Base-by-base conservation (phyloP, 1,140 invertebrate species). In the Drosophila pseudoobscura region DNA sequence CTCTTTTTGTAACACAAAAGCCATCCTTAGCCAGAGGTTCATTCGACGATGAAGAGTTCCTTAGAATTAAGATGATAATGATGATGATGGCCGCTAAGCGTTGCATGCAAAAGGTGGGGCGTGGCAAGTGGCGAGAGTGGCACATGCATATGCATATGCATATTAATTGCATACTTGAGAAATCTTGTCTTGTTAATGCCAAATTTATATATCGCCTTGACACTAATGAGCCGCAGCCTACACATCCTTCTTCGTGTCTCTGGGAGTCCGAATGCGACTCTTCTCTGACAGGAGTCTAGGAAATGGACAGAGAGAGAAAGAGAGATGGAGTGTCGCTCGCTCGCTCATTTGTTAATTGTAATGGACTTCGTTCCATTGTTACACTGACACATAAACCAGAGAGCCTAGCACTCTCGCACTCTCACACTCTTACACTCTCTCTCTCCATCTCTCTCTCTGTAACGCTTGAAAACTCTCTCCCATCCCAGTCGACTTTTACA, bases 181-280 rank as follows among this genome's bases (percentile, higher is more conserved):
- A 74, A 75, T 65, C 35, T 74, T 75, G 79, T 77, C 79, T 71
- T 57, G 79, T 78, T 83, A 62, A 64, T 78, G 79, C 70, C 79
- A 83, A 78, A 75, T 83, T 70, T 83, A 58, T 84, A 75, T 78
- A 52, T 80, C 66, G 82, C 82, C 82, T 85, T 85, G 82, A 85
- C 82, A 82, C 82, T 85, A 85, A 85, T 85, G 78, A 85, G 82
- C 58, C 74, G 44, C 47, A 58, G 58, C 11, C 15, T 51, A 39
- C 35, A 13, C 35, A 39, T 39, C 11, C 35, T 39, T 39, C 35
- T 39, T 39, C 35, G 35, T 13, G 5, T 13, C 35, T 39, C 35
- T 39, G 11, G 35, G 35, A 39, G 35, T 39, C 35, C 35, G 35
- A 39, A 3, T 57, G 51, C 65, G 69, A 73, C 68, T 55, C 15